A percentile compares a stretch with the other conserved stretches of the same genome.
Conservation (phyloP, 2,797 vertebrate species). For the Arnoldichthys spilopterus region DNA sequence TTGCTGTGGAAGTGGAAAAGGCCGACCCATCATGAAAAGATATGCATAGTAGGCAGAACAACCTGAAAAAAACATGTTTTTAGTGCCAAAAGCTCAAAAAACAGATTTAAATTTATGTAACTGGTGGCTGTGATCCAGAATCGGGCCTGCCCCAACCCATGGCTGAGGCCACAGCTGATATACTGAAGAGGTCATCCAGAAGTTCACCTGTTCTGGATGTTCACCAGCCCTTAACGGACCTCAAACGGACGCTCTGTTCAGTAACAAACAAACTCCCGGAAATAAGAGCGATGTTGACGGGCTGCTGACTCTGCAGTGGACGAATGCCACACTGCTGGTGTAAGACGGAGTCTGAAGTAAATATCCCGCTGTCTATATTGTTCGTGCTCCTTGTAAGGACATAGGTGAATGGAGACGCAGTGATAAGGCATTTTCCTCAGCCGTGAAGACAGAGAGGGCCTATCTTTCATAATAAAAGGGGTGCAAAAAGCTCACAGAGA, state of each 20-base stretch:
- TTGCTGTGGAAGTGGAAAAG: too few relatives aligned
- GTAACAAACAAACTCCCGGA: background rate
- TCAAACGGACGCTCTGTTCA: background rate
- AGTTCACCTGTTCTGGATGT: background rate
- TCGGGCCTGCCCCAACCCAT: background rate
- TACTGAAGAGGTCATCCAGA: conserved; percentile 5
- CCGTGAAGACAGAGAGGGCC: conserved; percentile 37
- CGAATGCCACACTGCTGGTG: background rate
- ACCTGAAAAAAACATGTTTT: too few relatives aligned
- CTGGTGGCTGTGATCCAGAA: background rate
- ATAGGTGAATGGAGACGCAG: conserved; percentile 32
- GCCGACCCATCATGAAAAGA: too few relatives aligned
- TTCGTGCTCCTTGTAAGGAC: conserved; percentile 16
- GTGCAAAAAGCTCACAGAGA: conserved; percentile 44
- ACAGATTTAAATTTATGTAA: too few relatives aligned
- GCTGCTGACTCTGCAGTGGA: conserved; percentile 1
- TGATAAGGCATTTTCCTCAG: conserved; percentile 27
- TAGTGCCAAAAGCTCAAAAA: too few relatives aligned
- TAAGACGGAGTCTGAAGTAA: background rate
- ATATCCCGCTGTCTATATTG: conserved; percentile 14
- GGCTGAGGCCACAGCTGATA: background rate
- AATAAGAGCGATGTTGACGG: conserved; percentile 14
- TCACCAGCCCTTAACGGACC: background rate
- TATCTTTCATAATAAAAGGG: conserved; percentile 45
- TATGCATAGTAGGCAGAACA: too few relatives aligned